Percentiles rank a stretch among this genome's conserved stretches.
phyloP scores from a whole-genome alignment of 1,140 invertebrate genomes.

The Penaeus chinensis region DNA sequence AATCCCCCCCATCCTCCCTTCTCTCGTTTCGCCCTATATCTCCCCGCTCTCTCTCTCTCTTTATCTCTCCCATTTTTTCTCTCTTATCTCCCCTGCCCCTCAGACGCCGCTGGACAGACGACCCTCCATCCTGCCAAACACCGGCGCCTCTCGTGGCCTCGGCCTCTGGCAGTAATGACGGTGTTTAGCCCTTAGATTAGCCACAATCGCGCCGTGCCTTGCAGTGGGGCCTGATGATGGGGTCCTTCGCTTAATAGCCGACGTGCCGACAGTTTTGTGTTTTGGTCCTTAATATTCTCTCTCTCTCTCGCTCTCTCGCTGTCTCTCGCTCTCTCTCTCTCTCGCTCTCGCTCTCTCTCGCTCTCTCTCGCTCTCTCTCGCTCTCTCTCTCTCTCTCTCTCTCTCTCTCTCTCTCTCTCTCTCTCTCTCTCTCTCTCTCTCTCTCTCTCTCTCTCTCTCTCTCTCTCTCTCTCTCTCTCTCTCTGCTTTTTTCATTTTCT shows the following conservation, averaged over 20 bases:
- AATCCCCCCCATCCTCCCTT: not conserved
- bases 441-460: slow-evolving; percentile 1
- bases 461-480: slow-evolving; percentile 10
- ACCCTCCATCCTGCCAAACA: too few relatives aligned
- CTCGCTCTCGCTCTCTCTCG: not conserved
- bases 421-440: not conserved
- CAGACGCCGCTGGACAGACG: too few relatives aligned
- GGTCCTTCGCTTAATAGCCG: too few relatives aligned
- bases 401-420: too few relatives aligned
- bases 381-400: not conserved
- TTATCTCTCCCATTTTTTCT: not conserved
- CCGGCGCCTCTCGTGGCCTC: too few relatives aligned
- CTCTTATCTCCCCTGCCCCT: too few relatives aligned
- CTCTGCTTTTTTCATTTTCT: too few relatives aligned
- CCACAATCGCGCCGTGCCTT: too few relatives aligned
- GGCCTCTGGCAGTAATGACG: too few relatives aligned
- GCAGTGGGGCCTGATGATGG: too few relatives aligned
- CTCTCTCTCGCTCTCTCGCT: not conserved
- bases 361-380: not conserved
- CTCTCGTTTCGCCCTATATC: not conserved
- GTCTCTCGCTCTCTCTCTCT: not conserved
- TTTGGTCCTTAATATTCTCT: not conserved
- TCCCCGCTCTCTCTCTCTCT: not conserved
- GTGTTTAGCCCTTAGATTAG: too few relatives aligned
- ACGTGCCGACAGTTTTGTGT: not conserved